Percentiles rank a stretch among this genome's conserved stretches.
These are phyloP conservation scores for Resseliella maxima DNA, from an alignment of 2,888 invertebrate species.

Conservation along the genomic window DNA sequence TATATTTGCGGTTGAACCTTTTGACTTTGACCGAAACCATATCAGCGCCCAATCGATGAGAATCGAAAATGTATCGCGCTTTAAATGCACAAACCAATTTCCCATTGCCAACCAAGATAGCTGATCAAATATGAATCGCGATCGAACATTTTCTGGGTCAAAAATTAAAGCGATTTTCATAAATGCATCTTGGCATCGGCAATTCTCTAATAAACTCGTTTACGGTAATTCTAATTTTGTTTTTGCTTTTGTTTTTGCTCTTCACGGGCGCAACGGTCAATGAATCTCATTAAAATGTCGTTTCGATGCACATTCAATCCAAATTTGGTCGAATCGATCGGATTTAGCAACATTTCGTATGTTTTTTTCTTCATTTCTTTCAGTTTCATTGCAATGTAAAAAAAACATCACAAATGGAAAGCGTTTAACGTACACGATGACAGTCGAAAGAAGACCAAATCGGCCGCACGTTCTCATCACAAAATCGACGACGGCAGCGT, in stretches of 20 bases:
- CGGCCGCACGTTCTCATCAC: conserved; percentile 51
- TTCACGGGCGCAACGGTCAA: conserved; percentile 32
- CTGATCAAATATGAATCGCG: conserved; percentile 17
- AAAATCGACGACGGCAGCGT: background rate
- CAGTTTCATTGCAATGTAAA: background rate
- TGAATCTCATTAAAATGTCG: conserved; percentile 55
- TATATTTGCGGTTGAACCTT: background rate
- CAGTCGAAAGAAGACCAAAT: conserved; percentile 30
- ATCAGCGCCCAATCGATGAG: conserved; percentile 37
- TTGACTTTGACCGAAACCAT: conserved; percentile 34
- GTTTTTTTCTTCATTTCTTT: background rate
- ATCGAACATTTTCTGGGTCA: conserved; percentile 40
- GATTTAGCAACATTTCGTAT: background rate
- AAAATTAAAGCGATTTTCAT: conserved; percentile 38
- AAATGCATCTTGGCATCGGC: conserved; percentile 13
- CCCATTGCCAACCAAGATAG: background rate
- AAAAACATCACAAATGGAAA: background rate
- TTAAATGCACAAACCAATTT: background rate
- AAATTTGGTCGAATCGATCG: conserved; percentile 15
- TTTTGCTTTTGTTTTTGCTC: background rate
- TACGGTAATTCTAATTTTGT: conserved; percentile 19
- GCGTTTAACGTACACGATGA: conserved; percentile 45
- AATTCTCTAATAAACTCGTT: conserved; percentile 47
- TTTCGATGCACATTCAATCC: background rate
- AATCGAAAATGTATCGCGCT: background rate